Evolutionary conservation across 1,140 invertebrate species (phyloP).

Genomic region (Hesperophylax magnus): DNA sequence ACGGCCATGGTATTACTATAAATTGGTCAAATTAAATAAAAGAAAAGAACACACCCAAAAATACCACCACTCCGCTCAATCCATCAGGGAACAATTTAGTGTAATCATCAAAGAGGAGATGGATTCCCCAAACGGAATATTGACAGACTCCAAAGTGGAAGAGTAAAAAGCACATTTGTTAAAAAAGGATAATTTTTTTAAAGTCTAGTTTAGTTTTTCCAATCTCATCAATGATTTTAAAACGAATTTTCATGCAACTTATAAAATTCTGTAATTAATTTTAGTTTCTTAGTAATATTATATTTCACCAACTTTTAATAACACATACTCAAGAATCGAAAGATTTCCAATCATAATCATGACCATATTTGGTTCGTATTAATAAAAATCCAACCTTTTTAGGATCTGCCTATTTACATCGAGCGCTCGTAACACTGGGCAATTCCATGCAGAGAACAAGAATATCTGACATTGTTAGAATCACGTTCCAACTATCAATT

Average conservation of each 20-base stretch:
- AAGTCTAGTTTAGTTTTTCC: too few species aligned
- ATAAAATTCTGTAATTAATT: too few species aligned
- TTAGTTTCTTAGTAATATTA: too few species aligned
- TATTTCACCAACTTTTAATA: too few species aligned
- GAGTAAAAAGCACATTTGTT: background rate
- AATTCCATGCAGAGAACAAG: conserved; percentile 4
- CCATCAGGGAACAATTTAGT: conserved; percentile 55
- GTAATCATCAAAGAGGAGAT: conserved; percentile 53
- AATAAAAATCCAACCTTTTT: background rate
- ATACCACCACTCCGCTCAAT: conserved; percentile 48
- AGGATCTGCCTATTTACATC: background rate
- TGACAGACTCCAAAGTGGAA: background rate
- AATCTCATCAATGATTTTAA: too few species aligned
- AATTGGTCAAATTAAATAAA: conserved; percentile 59
- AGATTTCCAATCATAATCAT: too few species aligned
- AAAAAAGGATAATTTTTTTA: too few species aligned
- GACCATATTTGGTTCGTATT: too few species aligned
- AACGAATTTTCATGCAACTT: too few species aligned
- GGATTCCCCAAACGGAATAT: background rate
- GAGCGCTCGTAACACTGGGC: background rate
- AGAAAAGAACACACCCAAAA: conserved; percentile 50
- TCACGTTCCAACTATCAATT: conserved; percentile 57
- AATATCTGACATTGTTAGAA: conserved; percentile 46
- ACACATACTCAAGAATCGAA: too few species aligned
- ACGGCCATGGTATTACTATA: conserved; percentile 55